Percentiles rank a stretch among this genome's conserved stretches.
Evolutionary conservation across 2,797 vertebrate species (phyloP).

Genomic region (Phataginus tetradactyla): DNA sequence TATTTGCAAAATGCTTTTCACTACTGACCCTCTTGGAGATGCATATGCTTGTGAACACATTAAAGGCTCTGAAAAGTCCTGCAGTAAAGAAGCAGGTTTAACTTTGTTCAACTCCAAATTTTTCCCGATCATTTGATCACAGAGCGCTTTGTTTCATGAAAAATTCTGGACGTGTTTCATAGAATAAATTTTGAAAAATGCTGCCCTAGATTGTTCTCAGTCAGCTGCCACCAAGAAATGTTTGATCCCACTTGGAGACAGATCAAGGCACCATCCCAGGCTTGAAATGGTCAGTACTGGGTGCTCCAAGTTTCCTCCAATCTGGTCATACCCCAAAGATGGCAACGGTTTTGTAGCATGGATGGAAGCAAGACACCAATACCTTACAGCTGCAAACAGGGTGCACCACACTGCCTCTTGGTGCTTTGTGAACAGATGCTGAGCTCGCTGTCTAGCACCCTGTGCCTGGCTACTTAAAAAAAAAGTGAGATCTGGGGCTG

Average conservation of each 20-base stretch:
- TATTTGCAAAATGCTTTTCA: background rate
- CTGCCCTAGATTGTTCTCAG: background rate
- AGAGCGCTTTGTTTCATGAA: background rate
- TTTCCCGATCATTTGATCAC: background rate
- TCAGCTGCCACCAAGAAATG: background rate
- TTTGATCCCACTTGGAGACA: background rate
- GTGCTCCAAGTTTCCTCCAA: background rate
- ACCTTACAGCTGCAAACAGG: background rate
- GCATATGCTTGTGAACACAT: background rate
- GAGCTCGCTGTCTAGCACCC: fast-evolving
- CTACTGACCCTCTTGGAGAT: fast-evolving
- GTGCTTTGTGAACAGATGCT: background rate
- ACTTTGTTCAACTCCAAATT: background rate
- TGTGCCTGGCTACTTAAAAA: background rate
- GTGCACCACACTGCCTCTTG: background rate
- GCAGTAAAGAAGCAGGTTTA: background rate
- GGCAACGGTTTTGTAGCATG: background rate
- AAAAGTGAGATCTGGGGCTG: background rate
- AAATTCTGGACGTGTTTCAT: background rate
- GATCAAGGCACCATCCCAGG: background rate
- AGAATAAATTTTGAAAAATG: background rate
- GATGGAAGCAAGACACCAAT: background rate
- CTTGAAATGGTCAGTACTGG: background rate
- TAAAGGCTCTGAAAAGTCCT: background rate
- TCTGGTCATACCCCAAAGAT: background rate